A percentile compares a stretch with the other conserved stretches of the same genome.
phyloP scores from a whole-genome alignment of 2,888 invertebrate species.

The Drosophila atroscutellata region DNA sequence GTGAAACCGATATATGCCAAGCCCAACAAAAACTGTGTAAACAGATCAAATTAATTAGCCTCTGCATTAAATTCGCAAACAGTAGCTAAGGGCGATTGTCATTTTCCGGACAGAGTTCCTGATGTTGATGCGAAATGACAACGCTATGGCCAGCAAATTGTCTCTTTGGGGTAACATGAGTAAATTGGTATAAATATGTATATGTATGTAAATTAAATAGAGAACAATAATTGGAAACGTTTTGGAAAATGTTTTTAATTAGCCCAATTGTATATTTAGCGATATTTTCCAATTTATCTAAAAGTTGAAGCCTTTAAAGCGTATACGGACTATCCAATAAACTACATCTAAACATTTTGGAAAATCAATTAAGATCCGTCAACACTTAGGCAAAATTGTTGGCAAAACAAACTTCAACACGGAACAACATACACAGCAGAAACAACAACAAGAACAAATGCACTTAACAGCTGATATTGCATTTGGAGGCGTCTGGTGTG shows the following conservation, averaged over 20 bases:
- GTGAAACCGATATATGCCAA: conserved; percentile 36
- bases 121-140: not conserved
- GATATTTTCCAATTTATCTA: not conserved
- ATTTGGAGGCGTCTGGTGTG: not conserved
- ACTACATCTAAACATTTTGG: not conserved
- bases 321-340: not conserved
- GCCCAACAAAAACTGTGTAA: conserved; percentile 10
- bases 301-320: too few relatives aligned
- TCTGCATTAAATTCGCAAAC: conserved; percentile 4
- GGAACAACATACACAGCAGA: conserved; percentile 1
- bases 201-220: not conserved
- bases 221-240: not conserved
- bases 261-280: not conserved
- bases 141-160: not conserved
- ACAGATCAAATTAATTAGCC: conserved; percentile 32
- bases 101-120: not conserved
- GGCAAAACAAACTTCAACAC: conserved; percentile 30
- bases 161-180: not conserved
- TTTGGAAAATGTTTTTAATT: not conserved
- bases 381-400: conserved; percentile 43
- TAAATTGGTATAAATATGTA: not conserved
- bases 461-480: conserved; percentile 18
- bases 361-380: conserved; percentile 15
- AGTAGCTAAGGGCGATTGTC: not conserved
- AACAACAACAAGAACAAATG: conserved; percentile 12